phyloP scores from a whole-genome alignment of 2,888 invertebrate species.

The Trypoxylon attenuatum region DNA sequence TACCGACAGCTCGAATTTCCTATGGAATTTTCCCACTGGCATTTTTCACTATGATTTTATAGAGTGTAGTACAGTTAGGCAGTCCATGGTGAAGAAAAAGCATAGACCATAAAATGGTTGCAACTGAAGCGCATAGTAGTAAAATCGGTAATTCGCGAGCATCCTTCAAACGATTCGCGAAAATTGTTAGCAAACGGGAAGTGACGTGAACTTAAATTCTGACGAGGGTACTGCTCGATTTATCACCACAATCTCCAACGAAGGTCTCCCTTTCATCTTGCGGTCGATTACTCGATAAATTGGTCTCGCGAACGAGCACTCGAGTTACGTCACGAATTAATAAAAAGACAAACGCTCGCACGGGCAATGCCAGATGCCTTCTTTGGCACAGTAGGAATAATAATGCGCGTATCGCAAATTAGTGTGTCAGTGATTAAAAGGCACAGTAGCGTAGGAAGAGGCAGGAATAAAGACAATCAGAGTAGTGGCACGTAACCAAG shows the following conservation, averaged over 20 bases:
- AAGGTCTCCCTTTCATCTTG: constrained; percentile 21
- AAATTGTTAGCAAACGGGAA: too few relatives aligned
- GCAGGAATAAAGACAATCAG: too few relatives aligned
- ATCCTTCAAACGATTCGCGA: too few relatives aligned
- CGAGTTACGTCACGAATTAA: constrained; percentile 22
- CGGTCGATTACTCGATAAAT: background rate
- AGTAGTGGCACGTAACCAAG: too few relatives aligned
- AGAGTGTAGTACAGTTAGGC: constrained; percentile 3
- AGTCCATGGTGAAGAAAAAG: constrained; percentile 8
- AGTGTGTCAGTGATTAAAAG: constrained; percentile 40
- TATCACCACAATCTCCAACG: background rate
- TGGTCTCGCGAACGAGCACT: constrained; percentile 2
- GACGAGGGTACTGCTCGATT: constrained; percentile 32
- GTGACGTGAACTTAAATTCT: constrained; percentile 9
- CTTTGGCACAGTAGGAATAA: constrained; percentile 24
- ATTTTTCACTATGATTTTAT: background rate
- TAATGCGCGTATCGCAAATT: constrained; percentile 27
- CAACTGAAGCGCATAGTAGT: constrained; percentile 15
- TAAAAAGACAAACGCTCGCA: constrained; percentile 17
- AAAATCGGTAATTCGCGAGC: constrained; percentile 4
- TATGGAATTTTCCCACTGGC: background rate
- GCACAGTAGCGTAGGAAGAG: constrained; percentile 29
- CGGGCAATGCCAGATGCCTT: constrained; percentile 14
- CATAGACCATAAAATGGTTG: constrained; percentile 20
- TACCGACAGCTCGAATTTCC: background rate